Base-by-base conservation (phyloP, 2,888 invertebrate genomes). In the Caenorhabditis doughertyi region DNA sequence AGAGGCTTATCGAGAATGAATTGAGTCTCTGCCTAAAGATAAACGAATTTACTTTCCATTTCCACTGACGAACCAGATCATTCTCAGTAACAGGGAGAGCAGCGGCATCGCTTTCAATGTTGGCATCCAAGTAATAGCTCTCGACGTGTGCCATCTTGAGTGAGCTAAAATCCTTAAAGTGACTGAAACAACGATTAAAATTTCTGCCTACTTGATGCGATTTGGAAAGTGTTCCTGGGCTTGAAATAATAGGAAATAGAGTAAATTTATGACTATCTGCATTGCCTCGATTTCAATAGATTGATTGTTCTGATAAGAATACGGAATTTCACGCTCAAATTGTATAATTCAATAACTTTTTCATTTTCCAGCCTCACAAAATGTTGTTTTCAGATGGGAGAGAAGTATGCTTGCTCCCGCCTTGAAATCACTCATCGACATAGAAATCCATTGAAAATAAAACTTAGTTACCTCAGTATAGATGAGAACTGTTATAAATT, bases 111-210 rank as follows among this genome's bases (percentile, higher is more conserved):
- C 42, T 68, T 60, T 77, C 77, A 18, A 77, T 32, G n/a, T 21
- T 77, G 23, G 68, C 51, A 68, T 77, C 77, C 51, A 77, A 49
- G 55, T 77, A 77, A 62, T 51, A 68, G 68, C 77, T 77, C 51
- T 68, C 68, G 39, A 77, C 77, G 68, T 77, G 67, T 32, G 77
- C 77, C 77, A 77, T 76, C 49, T 76, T 42, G n/a, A n/a, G 32
- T 44, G 60, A 62, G 62, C 62, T 72, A 27, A 13, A 18, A 25
- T 47, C 18, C 9, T 9, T 39, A 13, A 8, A 16, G 16, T 9
- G 16, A 39, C 9, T 9, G 16, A 35, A 25, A 18, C n/a, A 32
- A 3, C 23, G 11, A n/a, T 9, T 3, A 13, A 47, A 47, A 18
- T 18, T 18, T 47, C 29, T 65, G n/a, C n/a, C n/a, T 65, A 70